Percentiles rank a stretch among this genome's conserved stretches.
Evolutionary conservation across 2,888 invertebrate genomes (phyloP).

Genomic region (Cremastobaeus sp.): DNA sequence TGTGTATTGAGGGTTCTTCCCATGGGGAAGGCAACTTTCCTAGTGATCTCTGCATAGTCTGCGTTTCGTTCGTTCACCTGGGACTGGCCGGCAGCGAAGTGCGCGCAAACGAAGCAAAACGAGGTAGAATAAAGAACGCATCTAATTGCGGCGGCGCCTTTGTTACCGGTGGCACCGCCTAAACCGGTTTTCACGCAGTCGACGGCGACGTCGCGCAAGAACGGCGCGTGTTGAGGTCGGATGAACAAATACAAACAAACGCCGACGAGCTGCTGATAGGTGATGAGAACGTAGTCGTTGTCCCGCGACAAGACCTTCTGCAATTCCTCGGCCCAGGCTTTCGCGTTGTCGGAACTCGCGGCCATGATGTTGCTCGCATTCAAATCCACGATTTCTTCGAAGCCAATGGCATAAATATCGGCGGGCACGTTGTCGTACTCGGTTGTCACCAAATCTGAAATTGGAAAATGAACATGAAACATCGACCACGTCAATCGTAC

Average conservation of each 20-base stretch:
- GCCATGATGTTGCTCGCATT: conserved; percentile 99
- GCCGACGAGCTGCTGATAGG: conserved; percentile 97
- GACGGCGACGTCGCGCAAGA: conserved; percentile 94
- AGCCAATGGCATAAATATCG: conserved; percentile 98
- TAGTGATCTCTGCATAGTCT: conserved; percentile 96
- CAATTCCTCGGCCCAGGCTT: conserved; percentile 96
- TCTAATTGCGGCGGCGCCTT: conserved; percentile 96
- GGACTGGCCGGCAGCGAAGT: conserved; percentile 99
- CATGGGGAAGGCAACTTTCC: conserved; percentile 94
- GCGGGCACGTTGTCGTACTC: conserved; percentile 82
- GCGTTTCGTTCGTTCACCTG: conserved; percentile 97
- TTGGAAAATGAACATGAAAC: too few relatives aligned
- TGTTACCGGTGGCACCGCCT: conserved; percentile 98
- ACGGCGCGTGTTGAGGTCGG: conserved; percentile 91
- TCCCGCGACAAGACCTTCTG: conserved; percentile 94
- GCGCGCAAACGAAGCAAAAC: conserved; percentile 98
- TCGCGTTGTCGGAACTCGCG: conserved; percentile 94
- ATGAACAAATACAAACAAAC: conserved; percentile 98
- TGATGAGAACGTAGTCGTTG: conserved; percentile 91
- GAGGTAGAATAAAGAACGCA: conserved; percentile 95
- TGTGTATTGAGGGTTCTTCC: conserved; percentile 95
- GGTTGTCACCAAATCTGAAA: conserved; percentile 76
- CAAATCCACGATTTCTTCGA: conserved; percentile 99
- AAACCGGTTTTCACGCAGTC: conserved; percentile 99
- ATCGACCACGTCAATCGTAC: too few relatives aligned